Evolutionary conservation across 2,888 invertebrate species (phyloP), one percentile per base, ranked within the genome.

Genomic region (Melipona bicolor): DNA sequence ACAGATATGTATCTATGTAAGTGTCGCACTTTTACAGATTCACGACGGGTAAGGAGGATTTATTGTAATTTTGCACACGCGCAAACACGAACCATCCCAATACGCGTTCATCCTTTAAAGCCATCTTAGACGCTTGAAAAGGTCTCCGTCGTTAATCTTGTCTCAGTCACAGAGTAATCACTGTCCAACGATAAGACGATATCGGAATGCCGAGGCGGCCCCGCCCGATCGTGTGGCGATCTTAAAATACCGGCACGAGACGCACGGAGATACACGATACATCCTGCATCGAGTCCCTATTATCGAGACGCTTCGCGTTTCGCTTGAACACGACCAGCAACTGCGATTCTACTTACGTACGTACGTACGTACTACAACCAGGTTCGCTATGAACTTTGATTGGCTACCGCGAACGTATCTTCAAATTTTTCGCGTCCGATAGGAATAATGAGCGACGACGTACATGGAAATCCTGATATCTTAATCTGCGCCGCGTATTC

Each of bases 141-240:
- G 77, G 78, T 69, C 71, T 79, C 61, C 82, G 73, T 85, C 85
- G 86, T 89, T 89, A 89, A 89, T 89, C 89, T 88, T 89, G 71
- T 49, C 85, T 36, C 81, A 76, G 86, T 89, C 88, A 85, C 86
- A 85, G 88, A 87, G 88, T 89, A 89, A 89, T 88, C 88, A 88
- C 86, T 88, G 85, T 81, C 85, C 79, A 67, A 65, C 84, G 89
- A 89, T 89, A 89, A 88, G 85, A 83, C 80, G 88, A 87, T 89
- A 89, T 89, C 87, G 85, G 87, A 84, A 89, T 85, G 86, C 82
- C 82, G 79, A 77, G 79, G 74, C 73, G 73, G 75, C 86, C 83
- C 78, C 79, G 52, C 83, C 76, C 85, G 85, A 85, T 87, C 79
- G 83, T 79, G 75, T 71, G 69, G 62, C 80, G 85, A 88, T 88